Conservation (phyloP, 2,888 invertebrate genomes). For the Eremobia ochroleuca region DNA sequence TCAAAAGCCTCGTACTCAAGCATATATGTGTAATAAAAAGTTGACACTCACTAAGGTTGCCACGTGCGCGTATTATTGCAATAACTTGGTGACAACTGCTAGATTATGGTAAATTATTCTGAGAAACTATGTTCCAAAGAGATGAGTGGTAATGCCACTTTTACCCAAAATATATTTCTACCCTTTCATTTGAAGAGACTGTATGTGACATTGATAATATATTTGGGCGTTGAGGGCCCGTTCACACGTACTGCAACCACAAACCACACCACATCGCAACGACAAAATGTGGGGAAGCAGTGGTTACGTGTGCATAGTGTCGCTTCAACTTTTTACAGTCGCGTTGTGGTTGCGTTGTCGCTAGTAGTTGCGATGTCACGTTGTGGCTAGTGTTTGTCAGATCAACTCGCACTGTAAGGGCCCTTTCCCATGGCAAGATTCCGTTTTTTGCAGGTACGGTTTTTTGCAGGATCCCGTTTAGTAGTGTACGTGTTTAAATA, state of each 20-base stretch:
- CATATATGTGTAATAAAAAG: too few species aligned
- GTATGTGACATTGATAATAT: neutral
- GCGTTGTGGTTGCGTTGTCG: neutral
- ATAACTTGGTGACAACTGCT: conserved; percentile 14
- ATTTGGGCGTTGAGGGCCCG: neutral
- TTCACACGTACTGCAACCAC: neutral
- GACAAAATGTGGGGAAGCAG: neutral
- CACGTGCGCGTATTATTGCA: conserved; percentile 6
- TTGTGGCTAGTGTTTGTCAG: neutral
- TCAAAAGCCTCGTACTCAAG: too few species aligned
- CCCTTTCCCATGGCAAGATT: too few species aligned
- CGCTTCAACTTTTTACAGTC: neutral
- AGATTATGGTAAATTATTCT: conserved; percentile 45
- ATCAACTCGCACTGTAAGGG: too few species aligned
- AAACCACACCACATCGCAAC: neutral
- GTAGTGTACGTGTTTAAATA: too few species aligned
- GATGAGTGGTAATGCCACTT: neutral
- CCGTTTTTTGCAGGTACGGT: too few species aligned
- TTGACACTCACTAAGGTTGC: neutral
- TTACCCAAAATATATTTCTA: neutral
- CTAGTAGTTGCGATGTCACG: neutral
- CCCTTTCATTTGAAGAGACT: neutral
- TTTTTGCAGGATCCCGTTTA: too few species aligned
- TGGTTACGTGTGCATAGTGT: neutral
- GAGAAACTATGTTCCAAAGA: conserved; percentile 13